Evolutionary conservation across 2,888 invertebrate genomes (phyloP), one percentile per base, ranked within the genome.

Genomic region (Hypsopygia costalis): DNA sequence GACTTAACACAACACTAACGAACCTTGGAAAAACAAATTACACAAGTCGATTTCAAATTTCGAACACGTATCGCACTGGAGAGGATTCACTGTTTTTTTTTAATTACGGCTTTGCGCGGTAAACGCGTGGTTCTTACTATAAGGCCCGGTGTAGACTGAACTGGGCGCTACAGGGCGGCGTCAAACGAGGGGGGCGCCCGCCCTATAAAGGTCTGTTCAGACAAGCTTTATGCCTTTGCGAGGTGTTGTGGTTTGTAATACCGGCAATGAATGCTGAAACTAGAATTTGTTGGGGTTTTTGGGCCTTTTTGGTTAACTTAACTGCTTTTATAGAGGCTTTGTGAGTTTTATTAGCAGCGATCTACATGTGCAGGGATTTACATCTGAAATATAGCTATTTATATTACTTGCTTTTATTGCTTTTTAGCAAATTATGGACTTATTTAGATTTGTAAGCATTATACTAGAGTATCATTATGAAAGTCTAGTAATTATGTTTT

Each of bases 101-200:
- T 48, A 43, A 38, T 36, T 42, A 35, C 39, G 47, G 48, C 36
- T 36, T 40, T 47, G 49, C 43, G 36, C 36, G 27, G 16, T 6
- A 49, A 42, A 44, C 50, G 31, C 71, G 73, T 68, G 55, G 47
- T 21, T 36, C 56, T 58, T 49, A 54, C 47, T 38, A 50, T 51
- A 51, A 55, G 58, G 58, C 54, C 51, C 48, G 50, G 49, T 49
- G 57, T 53, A 56, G 62, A 75, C 74, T 74, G 72, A 25, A 6
- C 39, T n/a, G 38, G 58, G 16, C 16, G 16, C 16, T 16, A 16
- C 25, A 36, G 51, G 47, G 46, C 51, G 52, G 52, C 34, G 50
- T 11, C 35, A 36, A 52, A 44, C n/a, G 35, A 35, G 61, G 36
- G 67, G 61, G 67, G 60, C 63, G 59, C 61, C 66, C 72, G 65